These are phyloP conservation scores for Perccottus glenii DNA, from an alignment of 2,113 vertebrate species.

Conservation along the genomic window DNA sequence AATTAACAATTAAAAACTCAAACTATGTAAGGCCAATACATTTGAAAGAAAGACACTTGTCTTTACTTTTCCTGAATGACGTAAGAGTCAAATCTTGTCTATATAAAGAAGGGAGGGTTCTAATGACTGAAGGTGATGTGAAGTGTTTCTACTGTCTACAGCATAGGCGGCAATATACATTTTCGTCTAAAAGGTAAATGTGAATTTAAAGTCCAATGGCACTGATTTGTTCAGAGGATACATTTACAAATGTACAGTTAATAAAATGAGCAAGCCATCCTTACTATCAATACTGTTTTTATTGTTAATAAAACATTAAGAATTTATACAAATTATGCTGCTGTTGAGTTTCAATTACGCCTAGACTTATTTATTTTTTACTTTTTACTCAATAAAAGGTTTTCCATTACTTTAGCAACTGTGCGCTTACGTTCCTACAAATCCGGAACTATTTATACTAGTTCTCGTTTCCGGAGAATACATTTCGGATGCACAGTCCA, in stretches of 20 bases:
- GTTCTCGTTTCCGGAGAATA: conserved; percentile 21
- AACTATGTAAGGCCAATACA: too few relatives aligned
- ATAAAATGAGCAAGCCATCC: background rate
- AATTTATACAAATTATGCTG: background rate
- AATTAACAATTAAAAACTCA: too few relatives aligned
- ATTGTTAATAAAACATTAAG: background rate
- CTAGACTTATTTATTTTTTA: background rate
- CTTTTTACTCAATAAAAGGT: background rate
- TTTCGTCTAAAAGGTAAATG: background rate
- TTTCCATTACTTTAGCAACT: background rate
- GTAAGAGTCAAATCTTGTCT: too few relatives aligned
- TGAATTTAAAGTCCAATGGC: conserved; percentile 52
- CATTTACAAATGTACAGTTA: conserved; percentile 43
- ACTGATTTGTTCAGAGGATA: conserved; percentile 46
- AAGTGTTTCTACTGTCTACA: conserved; percentile 24
- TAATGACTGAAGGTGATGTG: too few relatives aligned
- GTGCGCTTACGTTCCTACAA: background rate
- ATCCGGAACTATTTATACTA: conserved; percentile 11
- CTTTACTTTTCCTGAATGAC: too few relatives aligned
- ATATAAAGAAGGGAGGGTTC: too few relatives aligned
- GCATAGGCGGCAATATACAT: background rate
- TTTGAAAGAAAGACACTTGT: too few relatives aligned
- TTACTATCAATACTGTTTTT: background rate
- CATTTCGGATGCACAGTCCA: background rate
- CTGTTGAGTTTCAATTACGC: background rate